Evolutionary conservation across 2,888 invertebrate genomes (phyloP).

Genomic region (Phengaris arion): DNA sequence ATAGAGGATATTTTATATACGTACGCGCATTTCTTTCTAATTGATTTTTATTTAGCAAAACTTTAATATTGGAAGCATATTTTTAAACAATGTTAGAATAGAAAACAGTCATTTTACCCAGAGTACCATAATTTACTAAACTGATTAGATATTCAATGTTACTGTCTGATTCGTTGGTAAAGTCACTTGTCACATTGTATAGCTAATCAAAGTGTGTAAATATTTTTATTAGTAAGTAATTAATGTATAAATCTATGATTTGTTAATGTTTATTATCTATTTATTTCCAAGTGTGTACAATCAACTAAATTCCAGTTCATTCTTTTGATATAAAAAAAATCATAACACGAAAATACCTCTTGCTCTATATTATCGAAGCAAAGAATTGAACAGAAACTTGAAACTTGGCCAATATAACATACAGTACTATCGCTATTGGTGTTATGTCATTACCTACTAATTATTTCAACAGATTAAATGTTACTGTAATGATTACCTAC

Average conservation of each 20-base stretch:
- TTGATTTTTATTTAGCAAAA: too few relatives aligned
- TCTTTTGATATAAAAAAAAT: neutral
- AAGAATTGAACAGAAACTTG: neutral
- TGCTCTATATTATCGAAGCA: neutral
- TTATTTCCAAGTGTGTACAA: neutral
- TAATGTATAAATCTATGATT: neutral
- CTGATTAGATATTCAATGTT: too few relatives aligned
- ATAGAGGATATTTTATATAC: neutral
- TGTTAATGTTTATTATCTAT: conserved; percentile 2
- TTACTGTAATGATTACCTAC: neutral
- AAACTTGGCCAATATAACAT: neutral
- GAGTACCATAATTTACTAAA: neutral
- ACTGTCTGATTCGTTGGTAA: too few relatives aligned
- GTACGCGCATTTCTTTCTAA: neutral
- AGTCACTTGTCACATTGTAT: too few relatives aligned
- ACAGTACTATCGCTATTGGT: neutral
- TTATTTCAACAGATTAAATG: neutral
- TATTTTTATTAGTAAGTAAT: too few relatives aligned
- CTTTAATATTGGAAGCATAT: too few relatives aligned
- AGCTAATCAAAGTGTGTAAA: too few relatives aligned
- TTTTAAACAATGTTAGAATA: neutral
- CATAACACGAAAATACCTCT: neutral
- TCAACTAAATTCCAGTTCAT: neutral
- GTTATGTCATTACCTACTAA: neutral
- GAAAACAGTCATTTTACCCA: neutral